Evolutionary conservation across 2,888 invertebrate genomes (phyloP), one percentile per base, ranked within the genome.

Genomic region (Antheraea assamensis): DNA sequence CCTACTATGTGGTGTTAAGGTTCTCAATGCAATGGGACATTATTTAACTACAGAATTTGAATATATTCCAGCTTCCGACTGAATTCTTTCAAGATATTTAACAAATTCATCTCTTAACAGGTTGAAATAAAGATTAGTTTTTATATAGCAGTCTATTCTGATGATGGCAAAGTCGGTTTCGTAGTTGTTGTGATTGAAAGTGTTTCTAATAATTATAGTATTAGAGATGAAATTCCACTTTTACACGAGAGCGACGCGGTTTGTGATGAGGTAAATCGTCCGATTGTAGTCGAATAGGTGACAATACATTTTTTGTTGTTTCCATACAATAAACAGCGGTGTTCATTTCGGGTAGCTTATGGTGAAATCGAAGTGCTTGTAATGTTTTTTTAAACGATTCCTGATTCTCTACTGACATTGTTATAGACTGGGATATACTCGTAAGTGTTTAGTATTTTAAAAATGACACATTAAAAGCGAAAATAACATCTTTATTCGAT

Each of bases 301-400:
- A 93, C 93, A 92, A 93, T 92, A 90, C 82, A 83, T 83, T 86
- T 87, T 89, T 83, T 86, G 87, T 89, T 88, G 85, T 88, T 87
- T 85, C 82, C 85, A 80, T 79, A 76, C 80, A 87, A 87, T 82
- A 82, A 88, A 87, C 86, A 78, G 79, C 81, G 79, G 76, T 87
- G 85, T 87, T 93, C 90, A 88, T 92, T 92, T 92, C 92, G 83
- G 86, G 91, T 89, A 92, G 93, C 91, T 92, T 92, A 92, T 88
- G 91, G 90, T 83, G 92, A 90, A 90, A 91, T 87, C 83, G 80
- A 86, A 87, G 80, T 83, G 76, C 78, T 79, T 84, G 79, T 92
- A 86, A 93, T 92, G 91, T 79, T 80, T 82, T 88, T 93, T 87
- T 91, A 92, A 93, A 87, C 86, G 89, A 87, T 91, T 87, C 78